A percentile compares a stretch with the other conserved stretches of the same genome.
phyloP scores from a whole-genome alignment of 1,140 invertebrate genomes.

The Dendroctonus ponderosae region DNA sequence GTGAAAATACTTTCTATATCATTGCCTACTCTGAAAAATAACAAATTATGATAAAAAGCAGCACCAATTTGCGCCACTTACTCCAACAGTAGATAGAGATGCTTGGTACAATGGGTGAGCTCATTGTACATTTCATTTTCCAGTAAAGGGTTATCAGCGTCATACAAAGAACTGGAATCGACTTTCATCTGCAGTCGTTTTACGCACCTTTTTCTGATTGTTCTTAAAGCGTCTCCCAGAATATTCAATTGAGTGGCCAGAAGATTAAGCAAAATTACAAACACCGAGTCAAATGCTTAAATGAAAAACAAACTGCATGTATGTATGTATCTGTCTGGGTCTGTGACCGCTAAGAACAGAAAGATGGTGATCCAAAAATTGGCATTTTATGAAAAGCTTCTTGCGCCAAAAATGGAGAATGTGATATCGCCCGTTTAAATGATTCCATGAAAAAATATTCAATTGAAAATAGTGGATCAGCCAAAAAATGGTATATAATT shows the following conservation, averaged over 20 bases:
- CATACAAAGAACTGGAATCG: constrained; percentile 29
- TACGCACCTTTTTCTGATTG: constrained; percentile 39
- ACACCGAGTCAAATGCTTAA: constrained; percentile 35
- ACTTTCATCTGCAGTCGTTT: constrained; percentile 25
- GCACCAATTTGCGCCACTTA: constrained; percentile 19
- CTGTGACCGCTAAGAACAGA: too few species aligned
- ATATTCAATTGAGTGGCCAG: constrained; percentile 40
- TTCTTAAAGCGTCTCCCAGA: constrained; percentile 39
- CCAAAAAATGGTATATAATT: too few species aligned
- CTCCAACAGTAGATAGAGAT: constrained; percentile 41
- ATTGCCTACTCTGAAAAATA: constrained; percentile 36
- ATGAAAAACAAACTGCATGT: too few species aligned
- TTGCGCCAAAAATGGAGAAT: too few species aligned
- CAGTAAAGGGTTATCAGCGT: constrained; percentile 33
- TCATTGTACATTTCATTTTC: constrained; percentile 41
- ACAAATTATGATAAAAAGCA: neutral
- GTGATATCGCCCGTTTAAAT: too few species aligned
- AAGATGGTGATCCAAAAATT: too few species aligned
- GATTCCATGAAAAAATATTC: too few species aligned
- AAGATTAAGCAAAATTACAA: constrained; percentile 39
- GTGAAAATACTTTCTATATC: constrained; percentile 42
- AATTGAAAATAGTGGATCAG: too few species aligned
- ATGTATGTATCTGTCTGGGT: too few species aligned
- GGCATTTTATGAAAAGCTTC: too few species aligned
- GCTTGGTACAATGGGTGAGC: constrained; percentile 40